Percentiles rank a stretch among this genome's conserved stretches.
Evolutionary conservation across 2,888 invertebrate species (phyloP).

Genomic region (Sipha maydis): DNA sequence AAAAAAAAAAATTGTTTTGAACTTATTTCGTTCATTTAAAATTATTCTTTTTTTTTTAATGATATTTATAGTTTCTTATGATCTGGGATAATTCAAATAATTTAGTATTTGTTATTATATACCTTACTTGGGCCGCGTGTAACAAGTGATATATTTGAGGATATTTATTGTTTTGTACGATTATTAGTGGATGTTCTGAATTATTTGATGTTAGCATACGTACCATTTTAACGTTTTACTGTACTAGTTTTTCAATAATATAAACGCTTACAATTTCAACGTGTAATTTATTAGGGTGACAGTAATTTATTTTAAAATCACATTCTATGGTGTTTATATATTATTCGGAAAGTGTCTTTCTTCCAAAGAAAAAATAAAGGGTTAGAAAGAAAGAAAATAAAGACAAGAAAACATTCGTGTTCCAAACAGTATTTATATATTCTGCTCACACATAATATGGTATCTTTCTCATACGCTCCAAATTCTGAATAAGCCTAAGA

Average conservation of each 20-base stretch:
- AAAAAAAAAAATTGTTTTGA: too few species aligned
- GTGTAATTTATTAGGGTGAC: not conserved
- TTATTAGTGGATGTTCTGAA: too few species aligned
- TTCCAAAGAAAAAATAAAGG: not conserved
- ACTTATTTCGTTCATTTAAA: not conserved
- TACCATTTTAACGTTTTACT: not conserved
- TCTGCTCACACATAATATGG: conserved; percentile 38
- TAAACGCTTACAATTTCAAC: not conserved
- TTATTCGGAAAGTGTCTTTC: conserved; percentile 1
- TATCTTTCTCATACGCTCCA: conserved; percentile 46
- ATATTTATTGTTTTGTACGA: not conserved
- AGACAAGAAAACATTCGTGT: conserved; percentile 40
- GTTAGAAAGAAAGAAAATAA: conserved; percentile 9
- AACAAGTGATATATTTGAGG: not conserved
- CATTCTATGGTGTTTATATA: not conserved
- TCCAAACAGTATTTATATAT: conserved; percentile 53
- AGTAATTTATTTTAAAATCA: conserved; percentile 32
- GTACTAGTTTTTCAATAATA: not conserved
- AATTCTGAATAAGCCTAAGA: conserved; percentile 49
- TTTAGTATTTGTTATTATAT: not conserved
- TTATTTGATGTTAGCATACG: not conserved
- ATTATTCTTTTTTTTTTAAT: not conserved
- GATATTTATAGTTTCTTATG: not conserved
- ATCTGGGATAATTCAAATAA: not conserved
- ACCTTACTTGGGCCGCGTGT: not conserved